These are phyloP conservation scores for Centrocercus urophasianus DNA, from an alignment of 2,113 vertebrate genomes.

Conservation along the genomic window DNA sequence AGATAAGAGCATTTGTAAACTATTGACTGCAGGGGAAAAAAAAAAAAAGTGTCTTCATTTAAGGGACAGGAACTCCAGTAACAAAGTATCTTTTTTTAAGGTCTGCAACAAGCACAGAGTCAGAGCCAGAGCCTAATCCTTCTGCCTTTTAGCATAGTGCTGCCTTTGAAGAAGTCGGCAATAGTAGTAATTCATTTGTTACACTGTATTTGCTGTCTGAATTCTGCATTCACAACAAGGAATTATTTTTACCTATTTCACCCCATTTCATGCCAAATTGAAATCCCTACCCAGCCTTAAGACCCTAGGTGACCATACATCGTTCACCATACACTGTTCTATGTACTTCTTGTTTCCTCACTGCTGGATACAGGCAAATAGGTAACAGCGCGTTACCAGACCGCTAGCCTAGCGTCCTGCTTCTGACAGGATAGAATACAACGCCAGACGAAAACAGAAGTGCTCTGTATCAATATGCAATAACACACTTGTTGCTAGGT, in stretches of 20 bases:
- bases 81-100: background rate
- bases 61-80: background rate
- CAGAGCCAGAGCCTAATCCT: background rate
- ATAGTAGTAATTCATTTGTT: background rate
- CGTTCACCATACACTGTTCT: background rate
- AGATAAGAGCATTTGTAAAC: background rate
- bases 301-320: background rate
- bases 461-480: background rate
- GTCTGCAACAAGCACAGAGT: background rate
- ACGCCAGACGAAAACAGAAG: background rate
- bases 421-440: background rate
- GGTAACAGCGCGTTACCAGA: background rate
- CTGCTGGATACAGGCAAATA: background rate
- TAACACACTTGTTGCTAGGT: background rate
- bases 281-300: background rate
- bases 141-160: background rate
- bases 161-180: background rate
- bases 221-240: fast-evolving
- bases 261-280: background rate
- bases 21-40: background rate
- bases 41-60: background rate
- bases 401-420: background rate
- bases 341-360: background rate
- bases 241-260: background rate
- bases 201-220: background rate